Evolutionary conservation across 2,113 vertebrate species (phyloP).

Genomic region (Cynoglossus semilaevis): DNA sequence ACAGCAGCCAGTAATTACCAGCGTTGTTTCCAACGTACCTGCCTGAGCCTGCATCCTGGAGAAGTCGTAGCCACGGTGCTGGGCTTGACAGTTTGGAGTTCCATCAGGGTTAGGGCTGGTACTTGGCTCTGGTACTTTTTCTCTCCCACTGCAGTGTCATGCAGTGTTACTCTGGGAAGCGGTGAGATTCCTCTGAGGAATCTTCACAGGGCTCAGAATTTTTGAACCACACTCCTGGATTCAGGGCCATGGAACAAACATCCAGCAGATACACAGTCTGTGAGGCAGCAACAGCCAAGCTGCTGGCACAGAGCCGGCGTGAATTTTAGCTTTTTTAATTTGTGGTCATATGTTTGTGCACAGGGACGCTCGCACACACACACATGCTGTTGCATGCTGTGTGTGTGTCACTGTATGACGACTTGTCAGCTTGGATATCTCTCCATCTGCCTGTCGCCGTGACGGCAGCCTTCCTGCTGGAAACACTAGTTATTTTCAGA

Average conservation of each 20-base stretch:
- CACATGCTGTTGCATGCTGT: too few species aligned
- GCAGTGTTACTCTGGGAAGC: background rate
- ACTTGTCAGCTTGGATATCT: conserved; percentile 57
- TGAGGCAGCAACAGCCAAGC: background rate
- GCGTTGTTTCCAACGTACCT: conserved; percentile 32
- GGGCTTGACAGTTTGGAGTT: conserved; percentile 12
- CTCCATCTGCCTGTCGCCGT: conserved; percentile 49
- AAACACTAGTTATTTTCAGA: conserved; percentile 64
- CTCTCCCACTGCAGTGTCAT: too few species aligned
- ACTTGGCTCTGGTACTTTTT: background rate
- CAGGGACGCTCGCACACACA: background rate
- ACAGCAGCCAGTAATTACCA: conserved; percentile 64
- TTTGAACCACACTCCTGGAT: conserved; percentile 26
- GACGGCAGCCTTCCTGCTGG: conserved; percentile 33
- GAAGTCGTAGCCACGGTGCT: conserved; percentile 11
- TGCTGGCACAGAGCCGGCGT: conserved; percentile 4
- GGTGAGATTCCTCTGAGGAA: conserved; percentile 22
- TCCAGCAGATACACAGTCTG: conserved; percentile 15
- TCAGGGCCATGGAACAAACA: conserved; percentile 17
- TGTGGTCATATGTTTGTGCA: conserved; percentile 10
- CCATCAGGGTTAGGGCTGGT: conserved; percentile 10
- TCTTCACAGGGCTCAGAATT: conserved; percentile 13
- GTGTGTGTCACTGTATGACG: conserved; percentile 28
- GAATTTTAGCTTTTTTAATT: conserved; percentile 32
- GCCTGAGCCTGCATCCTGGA: conserved; percentile 12